Evolutionary conservation across 2,888 invertebrate species (phyloP).

Genomic region (Andricus quercusramuli): DNA sequence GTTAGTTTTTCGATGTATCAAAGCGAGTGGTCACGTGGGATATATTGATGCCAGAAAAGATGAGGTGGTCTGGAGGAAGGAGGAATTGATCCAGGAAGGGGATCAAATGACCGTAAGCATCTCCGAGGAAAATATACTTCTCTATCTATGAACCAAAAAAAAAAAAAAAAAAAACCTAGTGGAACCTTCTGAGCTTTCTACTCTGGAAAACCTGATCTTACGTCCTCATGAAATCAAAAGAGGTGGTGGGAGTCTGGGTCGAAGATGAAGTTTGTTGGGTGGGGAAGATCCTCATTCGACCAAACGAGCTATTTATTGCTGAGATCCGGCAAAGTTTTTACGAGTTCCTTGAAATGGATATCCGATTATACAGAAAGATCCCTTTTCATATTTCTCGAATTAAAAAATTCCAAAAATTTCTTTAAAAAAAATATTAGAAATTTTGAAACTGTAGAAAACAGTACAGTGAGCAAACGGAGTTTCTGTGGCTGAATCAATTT

Average conservation of each 20-base stretch:
- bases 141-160: constrained; percentile 25
- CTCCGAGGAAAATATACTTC: constrained; percentile 38
- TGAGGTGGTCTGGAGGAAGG: constrained; percentile 53
- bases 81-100: constrained; percentile 45
- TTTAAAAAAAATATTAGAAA: neutral
- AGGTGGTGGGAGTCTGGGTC: constrained; percentile 36
- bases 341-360: constrained; percentile 7
- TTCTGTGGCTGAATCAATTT: too few relatives aligned
- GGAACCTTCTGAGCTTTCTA: constrained; percentile 26
- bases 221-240: constrained; percentile 40
- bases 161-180: neutral
- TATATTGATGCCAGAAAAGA: constrained; percentile 58
- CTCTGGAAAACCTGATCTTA: constrained; percentile 25
- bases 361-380: neutral
- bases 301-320: constrained; percentile 37
- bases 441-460: too few relatives aligned
- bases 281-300: constrained; percentile 28
- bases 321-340: constrained; percentile 23
- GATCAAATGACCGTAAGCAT: constrained; percentile 29
- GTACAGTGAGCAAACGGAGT: too few relatives aligned
- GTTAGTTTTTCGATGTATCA: constrained; percentile 64
- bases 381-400: neutral
- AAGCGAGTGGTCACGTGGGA: constrained; percentile 60
- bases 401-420: neutral
- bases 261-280: constrained; percentile 40